Evolutionary conservation across 1,140 invertebrate species (phyloP).

Genomic region (Aphidius ervi): DNA sequence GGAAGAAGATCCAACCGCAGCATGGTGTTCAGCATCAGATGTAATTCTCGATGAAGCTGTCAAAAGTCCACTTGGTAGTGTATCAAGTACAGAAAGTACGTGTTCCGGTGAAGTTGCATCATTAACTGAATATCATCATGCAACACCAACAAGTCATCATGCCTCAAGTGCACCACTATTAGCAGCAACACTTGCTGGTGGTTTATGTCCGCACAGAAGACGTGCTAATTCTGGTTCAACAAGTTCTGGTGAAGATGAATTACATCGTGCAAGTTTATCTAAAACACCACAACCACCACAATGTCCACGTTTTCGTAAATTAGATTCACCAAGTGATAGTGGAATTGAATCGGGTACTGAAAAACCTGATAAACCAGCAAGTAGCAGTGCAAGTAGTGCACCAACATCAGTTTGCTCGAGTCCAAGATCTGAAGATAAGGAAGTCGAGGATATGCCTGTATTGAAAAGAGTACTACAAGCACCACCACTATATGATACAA

Average conservation of each 20-base stretch:
- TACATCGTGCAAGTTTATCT: constrained; percentile 62
- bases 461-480: constrained; percentile 87
- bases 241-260: constrained; percentile 73
- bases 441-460: constrained; percentile 90
- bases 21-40: constrained; percentile 68
- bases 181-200: constrained; percentile 72
- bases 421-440: constrained; percentile 79
- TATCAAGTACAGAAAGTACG: constrained; percentile 78
- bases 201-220: constrained; percentile 62
- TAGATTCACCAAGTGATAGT: constrained; percentile 87
- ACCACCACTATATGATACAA: constrained; percentile 83
- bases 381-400: constrained; percentile 63
- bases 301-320: constrained; percentile 67
- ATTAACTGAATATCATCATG: constrained; percentile 58
- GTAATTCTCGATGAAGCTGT: constrained; percentile 71
- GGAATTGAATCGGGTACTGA: constrained; percentile 91
- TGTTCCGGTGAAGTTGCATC: constrained; percentile 62
- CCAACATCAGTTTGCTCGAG: constrained; percentile 81
- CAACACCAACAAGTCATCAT: constrained; percentile 47
- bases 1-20: constrained; percentile 42
- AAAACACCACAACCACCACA: constrained; percentile 49
- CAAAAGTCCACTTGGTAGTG: constrained; percentile 78
- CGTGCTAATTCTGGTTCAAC: constrained; percentile 72
- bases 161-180: constrained; percentile 65
- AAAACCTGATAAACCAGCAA: constrained; percentile 67